phyloP scores from a whole-genome alignment of 2,888 invertebrate genomes.

The Troglohyphantes excavatus region DNA sequence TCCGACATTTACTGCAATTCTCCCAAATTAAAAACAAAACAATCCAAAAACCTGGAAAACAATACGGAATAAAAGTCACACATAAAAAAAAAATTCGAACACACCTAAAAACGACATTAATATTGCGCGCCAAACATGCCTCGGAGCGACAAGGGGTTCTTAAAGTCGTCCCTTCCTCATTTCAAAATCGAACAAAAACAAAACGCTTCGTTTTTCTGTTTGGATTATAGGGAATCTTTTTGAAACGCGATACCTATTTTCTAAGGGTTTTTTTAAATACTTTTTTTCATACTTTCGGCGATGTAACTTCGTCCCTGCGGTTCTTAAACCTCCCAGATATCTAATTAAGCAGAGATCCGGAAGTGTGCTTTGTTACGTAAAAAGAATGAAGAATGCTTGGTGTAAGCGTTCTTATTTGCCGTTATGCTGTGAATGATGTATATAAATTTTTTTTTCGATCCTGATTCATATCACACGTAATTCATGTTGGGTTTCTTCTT shows the following conservation, averaged over 20 bases:
- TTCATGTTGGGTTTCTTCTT: conserved; percentile 1
- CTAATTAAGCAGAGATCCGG: conserved; percentile 72
- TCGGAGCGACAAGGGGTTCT: conserved; percentile 64
- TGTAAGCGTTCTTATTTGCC: conserved; percentile 34
- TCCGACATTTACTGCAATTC: not conserved
- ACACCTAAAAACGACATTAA: conserved; percentile 47
- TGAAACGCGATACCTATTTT: conserved; percentile 55
- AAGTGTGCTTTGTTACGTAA: conserved; percentile 58
- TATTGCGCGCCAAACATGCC: conserved; percentile 44
- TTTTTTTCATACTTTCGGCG: conserved; percentile 16
- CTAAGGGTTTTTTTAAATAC: conserved; percentile 31
- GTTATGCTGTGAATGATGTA: too few relatives aligned
- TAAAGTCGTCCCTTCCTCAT: conserved; percentile 62
- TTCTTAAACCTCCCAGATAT: conserved; percentile 67
- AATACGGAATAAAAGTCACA: not conserved
- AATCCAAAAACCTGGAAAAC: conserved; percentile 44
- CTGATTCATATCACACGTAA: conserved; percentile 16
- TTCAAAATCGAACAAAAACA: conserved; percentile 59
- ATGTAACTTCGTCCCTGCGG: conserved; percentile 68
- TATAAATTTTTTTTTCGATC: not conserved
- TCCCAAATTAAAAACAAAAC: conserved; percentile 35
- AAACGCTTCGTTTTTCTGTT: conserved; percentile 12
- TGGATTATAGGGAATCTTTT: conserved; percentile 32
- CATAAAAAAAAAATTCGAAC: conserved; percentile 34
- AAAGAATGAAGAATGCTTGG: conserved; percentile 19